A percentile compares a stretch with the other conserved stretches of the same genome.
Evolutionary conservation across 1,140 invertebrate species (phyloP).

Genomic region (Ceratitis capitata): DNA sequence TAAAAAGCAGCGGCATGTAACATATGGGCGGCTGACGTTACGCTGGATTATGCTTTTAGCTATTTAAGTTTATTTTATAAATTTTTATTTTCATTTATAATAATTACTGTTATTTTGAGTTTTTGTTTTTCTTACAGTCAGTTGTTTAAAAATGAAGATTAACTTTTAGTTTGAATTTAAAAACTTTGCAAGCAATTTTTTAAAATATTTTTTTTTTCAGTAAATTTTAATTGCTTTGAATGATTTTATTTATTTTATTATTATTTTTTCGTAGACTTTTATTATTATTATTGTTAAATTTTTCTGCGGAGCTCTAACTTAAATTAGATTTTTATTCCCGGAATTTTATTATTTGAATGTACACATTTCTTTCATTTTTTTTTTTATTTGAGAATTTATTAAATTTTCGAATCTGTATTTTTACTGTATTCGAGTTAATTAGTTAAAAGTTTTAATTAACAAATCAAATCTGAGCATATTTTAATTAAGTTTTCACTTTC

Average conservation of each 20-base stretch:
- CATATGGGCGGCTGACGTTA: constrained; percentile 61
- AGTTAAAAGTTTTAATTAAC: constrained; percentile 43
- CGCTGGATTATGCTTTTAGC: constrained; percentile 41
- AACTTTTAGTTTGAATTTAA: not conserved
- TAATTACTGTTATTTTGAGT: constrained; percentile 14
- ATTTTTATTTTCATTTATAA: not conserved
- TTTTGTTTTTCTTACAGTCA: not conserved
- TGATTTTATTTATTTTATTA: not conserved
- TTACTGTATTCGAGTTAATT: constrained; percentile 41
- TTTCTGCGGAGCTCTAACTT: not conserved
- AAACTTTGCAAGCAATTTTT: not conserved
- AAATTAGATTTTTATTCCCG: not conserved
- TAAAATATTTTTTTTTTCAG: not conserved
- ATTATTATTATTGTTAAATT: not conserved
- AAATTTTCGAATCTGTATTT: constrained; percentile 38
- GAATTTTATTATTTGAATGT: not conserved
- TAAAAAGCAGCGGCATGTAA: constrained; percentile 10
- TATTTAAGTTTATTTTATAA: not conserved
- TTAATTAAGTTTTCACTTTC: not conserved
- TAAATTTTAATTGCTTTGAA: constrained; percentile 47
- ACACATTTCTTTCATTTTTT: not conserved
- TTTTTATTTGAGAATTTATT: constrained; percentile 41
- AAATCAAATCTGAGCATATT: constrained; percentile 36
- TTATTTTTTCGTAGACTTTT: not conserved
- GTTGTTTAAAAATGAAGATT: not conserved